Base-by-base conservation (phyloP, 2,797 vertebrate species). In the Syngnathus acus region DNA sequence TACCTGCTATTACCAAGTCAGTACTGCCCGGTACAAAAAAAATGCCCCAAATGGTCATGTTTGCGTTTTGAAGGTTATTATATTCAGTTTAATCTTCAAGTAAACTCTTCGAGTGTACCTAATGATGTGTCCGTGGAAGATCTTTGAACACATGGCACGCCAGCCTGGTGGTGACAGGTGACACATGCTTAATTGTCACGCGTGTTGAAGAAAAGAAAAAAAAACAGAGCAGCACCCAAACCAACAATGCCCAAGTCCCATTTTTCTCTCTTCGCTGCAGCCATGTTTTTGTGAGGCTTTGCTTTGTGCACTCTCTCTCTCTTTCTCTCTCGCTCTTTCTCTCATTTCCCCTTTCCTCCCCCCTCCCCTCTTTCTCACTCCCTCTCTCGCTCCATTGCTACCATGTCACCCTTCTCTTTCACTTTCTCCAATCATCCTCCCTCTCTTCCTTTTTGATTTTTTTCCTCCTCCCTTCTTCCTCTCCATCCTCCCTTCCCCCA, bases 401-500 rank as follows among this genome's bases (percentile, higher is more conserved):
- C 78, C 73, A 70, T 75, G 70, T 69, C 58, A 45, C 68, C 38
- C 67, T 67, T 55, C 68, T 16, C 60, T 64, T 72, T 6, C 55
- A 38, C 61, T 37, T 66, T 62, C 73, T 42, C 53, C 53, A 65
- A 38, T 64, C 62, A 67, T 65, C 65, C 65, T 71, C 48, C 66
- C 42, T 72, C 61, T 50, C 40, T 19, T 55, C 45, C 69, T 64
- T 65, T 26, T 57, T 67, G 54, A 67, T 26, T 58, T 61, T 65
- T 65, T 70, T 63, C 73, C 32, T 32, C 32, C 32, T 32, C 32
- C 53, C 13, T 65, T 76, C 76, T 80, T 78, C 62, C 77, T 79
- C 69, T 74, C 70, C 77, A 80, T 83, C 80, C 68, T 84, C 86
- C 82, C 82, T 64, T 86, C 82, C 85, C 82, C 84, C 86, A 84